Conservation (phyloP, 1,140 invertebrate species). For the Zaprionus nigranus region DNA sequence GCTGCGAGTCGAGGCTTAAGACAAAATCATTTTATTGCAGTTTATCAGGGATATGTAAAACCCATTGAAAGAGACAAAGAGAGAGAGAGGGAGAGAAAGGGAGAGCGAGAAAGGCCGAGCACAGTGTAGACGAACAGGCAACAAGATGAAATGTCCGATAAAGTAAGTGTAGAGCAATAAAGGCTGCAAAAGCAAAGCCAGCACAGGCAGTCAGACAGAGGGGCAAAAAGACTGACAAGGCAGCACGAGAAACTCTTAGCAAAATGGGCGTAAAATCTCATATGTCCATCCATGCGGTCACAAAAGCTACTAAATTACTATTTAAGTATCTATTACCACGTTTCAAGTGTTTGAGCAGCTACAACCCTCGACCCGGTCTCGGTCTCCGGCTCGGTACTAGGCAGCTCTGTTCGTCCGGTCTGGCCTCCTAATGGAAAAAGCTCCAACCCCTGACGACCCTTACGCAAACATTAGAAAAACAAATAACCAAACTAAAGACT, state of each 20-base stretch:
- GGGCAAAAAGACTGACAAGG: slow-evolving; percentile 11
- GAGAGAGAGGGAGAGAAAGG: neutral
- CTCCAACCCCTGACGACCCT: slow-evolving; percentile 42
- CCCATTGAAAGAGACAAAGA: slow-evolving; percentile 11
- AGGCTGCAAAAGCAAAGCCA: slow-evolving; percentile 47
- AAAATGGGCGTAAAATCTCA: slow-evolving; percentile 79
- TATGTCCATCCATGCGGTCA: slow-evolving; percentile 78
- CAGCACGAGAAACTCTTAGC: slow-evolving; percentile 37
- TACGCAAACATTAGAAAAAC: slow-evolving; percentile 58
- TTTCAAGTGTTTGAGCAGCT: slow-evolving; percentile 64
- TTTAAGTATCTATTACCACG: slow-evolving; percentile 79
- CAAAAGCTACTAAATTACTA: slow-evolving; percentile 79
- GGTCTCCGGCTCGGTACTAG: neutral
- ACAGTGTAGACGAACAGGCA: slow-evolving; percentile 28
- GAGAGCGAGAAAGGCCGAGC: neutral
- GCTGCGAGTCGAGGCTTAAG: slow-evolving; percentile 6
- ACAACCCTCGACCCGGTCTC: neutral
- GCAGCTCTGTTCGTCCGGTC: neutral
- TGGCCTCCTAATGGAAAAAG: slow-evolving; percentile 58
- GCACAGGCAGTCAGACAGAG: slow-evolving; percentile 19
- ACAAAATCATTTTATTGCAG: slow-evolving; percentile 67
- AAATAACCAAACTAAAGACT: slow-evolving; percentile 57
- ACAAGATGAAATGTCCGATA: slow-evolving; percentile 71
- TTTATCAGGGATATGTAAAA: slow-evolving; percentile 58
- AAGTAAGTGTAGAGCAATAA: slow-evolving; percentile 65